Evolutionary conservation across 2,888 invertebrate species (phyloP).

Genomic region (Ochlodes sylvanus): DNA sequence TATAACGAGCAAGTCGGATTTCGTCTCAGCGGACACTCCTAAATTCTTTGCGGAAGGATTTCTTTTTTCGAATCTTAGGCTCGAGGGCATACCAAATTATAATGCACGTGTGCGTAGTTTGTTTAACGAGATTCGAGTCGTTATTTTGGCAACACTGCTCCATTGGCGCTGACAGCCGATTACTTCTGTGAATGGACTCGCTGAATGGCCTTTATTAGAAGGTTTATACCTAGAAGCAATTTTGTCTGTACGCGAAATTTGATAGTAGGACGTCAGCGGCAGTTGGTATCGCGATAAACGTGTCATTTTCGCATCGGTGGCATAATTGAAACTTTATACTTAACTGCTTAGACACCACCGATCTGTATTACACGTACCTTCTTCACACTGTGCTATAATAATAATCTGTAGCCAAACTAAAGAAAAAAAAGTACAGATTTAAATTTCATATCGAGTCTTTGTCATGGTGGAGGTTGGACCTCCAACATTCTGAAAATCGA

Average conservation of each 20-base stretch:
- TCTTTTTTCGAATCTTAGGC: slow-evolving; percentile 64
- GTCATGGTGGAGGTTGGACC: too few relatives aligned
- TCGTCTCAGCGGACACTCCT: slow-evolving; percentile 78
- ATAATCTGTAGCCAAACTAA: too few relatives aligned
- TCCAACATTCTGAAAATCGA: too few relatives aligned
- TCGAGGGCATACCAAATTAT: slow-evolving; percentile 71
- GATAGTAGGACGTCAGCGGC: slow-evolving; percentile 32
- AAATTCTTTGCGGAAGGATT: slow-evolving; percentile 82
- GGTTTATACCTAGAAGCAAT: slow-evolving; percentile 36
- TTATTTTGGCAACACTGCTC: slow-evolving; percentile 68
- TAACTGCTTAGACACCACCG: not conserved
- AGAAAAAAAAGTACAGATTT: not conserved
- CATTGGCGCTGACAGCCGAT: slow-evolving; percentile 51
- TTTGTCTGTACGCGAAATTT: slow-evolving; percentile 40
- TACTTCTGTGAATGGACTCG: slow-evolving; percentile 58
- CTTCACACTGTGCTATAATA: too few relatives aligned
- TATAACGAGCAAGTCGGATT: slow-evolving; percentile 82
- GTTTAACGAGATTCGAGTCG: slow-evolving; percentile 60
- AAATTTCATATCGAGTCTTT: too few relatives aligned
- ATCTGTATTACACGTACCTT: not conserved
- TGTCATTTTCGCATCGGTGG: slow-evolving; percentile 13
- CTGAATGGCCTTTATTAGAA: slow-evolving; percentile 45
- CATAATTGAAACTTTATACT: slow-evolving; percentile 11
- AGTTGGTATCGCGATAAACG: slow-evolving; percentile 29
- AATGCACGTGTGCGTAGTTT: slow-evolving; percentile 64